phyloP scores from a whole-genome alignment of 2,888 invertebrate species.

The Creontiades dilutus region DNA sequence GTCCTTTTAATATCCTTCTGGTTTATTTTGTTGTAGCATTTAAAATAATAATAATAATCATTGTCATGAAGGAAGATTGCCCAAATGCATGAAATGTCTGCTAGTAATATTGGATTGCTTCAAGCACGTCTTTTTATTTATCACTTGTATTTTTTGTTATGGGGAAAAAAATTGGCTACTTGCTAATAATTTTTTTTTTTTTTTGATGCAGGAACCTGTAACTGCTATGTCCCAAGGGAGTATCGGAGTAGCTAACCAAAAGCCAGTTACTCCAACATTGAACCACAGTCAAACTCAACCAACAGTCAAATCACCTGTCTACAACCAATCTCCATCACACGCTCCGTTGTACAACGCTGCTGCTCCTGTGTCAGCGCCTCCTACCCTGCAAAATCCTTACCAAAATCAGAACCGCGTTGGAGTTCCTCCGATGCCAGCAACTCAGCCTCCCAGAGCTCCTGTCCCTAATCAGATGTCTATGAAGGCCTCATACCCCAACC shows the following conservation, averaged over 20 bases:
- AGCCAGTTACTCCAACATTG: constrained; percentile 53
- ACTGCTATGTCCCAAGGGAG: constrained; percentile 68
- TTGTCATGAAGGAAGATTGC: no score
- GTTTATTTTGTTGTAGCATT: no score
- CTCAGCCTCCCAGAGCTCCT: constrained; percentile 59
- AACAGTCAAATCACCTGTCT: constrained; percentile 47
- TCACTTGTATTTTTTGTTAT: no score
- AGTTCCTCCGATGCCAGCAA: constrained; percentile 52
- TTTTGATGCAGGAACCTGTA: constrained; percentile 70
- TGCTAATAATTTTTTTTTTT: neutral
- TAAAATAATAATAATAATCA: no score
- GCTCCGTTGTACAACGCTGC: constrained; percentile 27
- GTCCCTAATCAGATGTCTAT: constrained; percentile 55
- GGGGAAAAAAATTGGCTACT: no score
- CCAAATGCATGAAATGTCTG: no score
- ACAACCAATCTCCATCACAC: constrained; percentile 57
- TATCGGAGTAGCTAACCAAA: constrained; percentile 57
- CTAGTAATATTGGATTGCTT: no score
- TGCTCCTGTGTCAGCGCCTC: constrained; percentile 64
- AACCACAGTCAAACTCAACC: constrained; percentile 49
- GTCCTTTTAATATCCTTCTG: no score
- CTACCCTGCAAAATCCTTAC: constrained; percentile 61
- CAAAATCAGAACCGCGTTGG: constrained; percentile 42
- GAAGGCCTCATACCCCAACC: constrained; percentile 59
- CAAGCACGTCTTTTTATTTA: no score